Base-by-base conservation (phyloP, 2,888 invertebrate genomes). In the Agrotis ipsilon region DNA sequence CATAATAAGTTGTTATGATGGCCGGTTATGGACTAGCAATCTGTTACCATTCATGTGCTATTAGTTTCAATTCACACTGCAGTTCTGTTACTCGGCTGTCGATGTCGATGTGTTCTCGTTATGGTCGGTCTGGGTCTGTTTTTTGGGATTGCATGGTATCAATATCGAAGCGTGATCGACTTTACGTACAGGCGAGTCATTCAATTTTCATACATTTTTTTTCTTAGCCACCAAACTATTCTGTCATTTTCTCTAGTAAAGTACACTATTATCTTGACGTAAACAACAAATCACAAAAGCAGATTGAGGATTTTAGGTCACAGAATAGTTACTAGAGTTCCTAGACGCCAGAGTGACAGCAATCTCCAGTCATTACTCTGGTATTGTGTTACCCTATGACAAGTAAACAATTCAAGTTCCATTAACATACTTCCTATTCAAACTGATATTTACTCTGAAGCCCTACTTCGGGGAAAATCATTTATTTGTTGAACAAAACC, bases 11-110 rank as follows among this genome's bases (percentile, higher is more conserved):
- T 69, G 61, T 63, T 72, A 61, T 72, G 60, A 46, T 70, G 60
- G 27, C 27, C 24, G 24, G 19, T 62, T 81, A 74, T 79, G 57
- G 66, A 27, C 18, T 54, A 62, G 70, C 77, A 72, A 80, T 82
- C 72, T 80, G 68, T 80, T 63, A 65, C 46, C 43, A 70, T 69
- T 81, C 79, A 78, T 55, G 27, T 65, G 61, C 52, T 71, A 80
- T 78, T 69, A 78, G 69, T 78, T 78, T 79, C 78, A 68, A 65
- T 72, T 66, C 54, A 77, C 65, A 63, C 68, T 72, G 58, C 65
- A 80, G 60, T 68, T 63, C 59, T 63, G 62, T 70, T 75, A 43
- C 64, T 54, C 11, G 2, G 13, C 19, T 46, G 51, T 71, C 54
- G 45, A 70, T 46, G 51, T 71, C 54, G 45, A 70, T 65, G 52